Percentiles rank a stretch among this genome's conserved stretches.
Conservation (phyloP, 2,113 vertebrate species). For the Clupea harengus region DNA sequence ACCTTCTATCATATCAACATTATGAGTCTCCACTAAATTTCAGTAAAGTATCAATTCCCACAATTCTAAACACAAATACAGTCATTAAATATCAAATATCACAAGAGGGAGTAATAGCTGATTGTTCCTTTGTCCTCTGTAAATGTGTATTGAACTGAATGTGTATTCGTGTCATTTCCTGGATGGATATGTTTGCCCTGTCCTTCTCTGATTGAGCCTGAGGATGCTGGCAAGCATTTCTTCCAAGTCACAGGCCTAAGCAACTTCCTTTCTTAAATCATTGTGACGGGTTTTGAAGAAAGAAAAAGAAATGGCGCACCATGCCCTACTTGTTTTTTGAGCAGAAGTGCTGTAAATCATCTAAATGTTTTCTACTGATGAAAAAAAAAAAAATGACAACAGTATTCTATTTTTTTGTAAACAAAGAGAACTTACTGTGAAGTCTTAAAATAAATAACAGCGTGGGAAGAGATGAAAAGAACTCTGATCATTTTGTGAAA, state of each 20-base stretch:
- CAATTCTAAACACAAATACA: background rate
- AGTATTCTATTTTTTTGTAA: slow-evolving; percentile 73
- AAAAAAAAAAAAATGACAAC: slow-evolving; percentile 65
- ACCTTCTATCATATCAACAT: background rate
- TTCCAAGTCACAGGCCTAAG: slow-evolving; percentile 54
- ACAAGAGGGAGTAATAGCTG: background rate
- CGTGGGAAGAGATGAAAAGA: slow-evolving; percentile 63
- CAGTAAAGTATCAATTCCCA: background rate
- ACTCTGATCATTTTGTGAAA: background rate
- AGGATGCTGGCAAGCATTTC: slow-evolving; percentile 63
- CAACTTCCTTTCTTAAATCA: slow-evolving; percentile 60
- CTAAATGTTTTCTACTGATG: slow-evolving; percentile 71
- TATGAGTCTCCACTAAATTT: background rate
- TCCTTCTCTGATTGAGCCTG: slow-evolving; percentile 49
- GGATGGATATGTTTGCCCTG: slow-evolving; percentile 51
- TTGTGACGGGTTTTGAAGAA: slow-evolving; percentile 49
- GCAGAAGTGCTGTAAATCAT: slow-evolving; percentile 69
- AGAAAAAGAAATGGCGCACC: slow-evolving; percentile 18
- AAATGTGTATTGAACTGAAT: background rate
- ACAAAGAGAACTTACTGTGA: slow-evolving; percentile 68
- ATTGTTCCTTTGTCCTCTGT: slow-evolving; percentile 5
- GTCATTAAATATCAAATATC: slow-evolving; percentile 2
- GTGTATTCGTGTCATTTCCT: slow-evolving; percentile 29
- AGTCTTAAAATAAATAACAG: slow-evolving; percentile 75
- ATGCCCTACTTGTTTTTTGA: slow-evolving; percentile 50